A percentile compares a stretch with the other conserved stretches of the same genome.
These are phyloP conservation scores for Caranx melampygus DNA, from an alignment of 2,113 vertebrate genomes.

Conservation along the genomic window DNA sequence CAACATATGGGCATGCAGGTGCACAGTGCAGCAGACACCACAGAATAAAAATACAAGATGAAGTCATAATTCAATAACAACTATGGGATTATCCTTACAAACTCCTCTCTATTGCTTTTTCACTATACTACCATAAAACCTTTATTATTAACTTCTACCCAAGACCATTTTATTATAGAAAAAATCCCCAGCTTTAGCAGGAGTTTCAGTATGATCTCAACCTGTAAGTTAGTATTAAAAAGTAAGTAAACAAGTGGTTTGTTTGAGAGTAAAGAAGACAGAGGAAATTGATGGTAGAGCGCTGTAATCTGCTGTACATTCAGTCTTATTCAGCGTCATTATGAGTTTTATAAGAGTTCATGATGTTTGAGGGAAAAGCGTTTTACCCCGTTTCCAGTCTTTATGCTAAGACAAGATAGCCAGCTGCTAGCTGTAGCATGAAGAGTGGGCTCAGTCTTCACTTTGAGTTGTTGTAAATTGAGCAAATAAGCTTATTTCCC, in stretches of 20 bases:
- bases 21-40: background rate
- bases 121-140: background rate
- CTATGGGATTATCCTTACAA: background rate
- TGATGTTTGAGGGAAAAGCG: background rate
- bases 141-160: background rate
- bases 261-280: background rate
- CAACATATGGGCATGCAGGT: constrained; percentile 14
- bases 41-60: background rate
- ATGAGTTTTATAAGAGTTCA: background rate
- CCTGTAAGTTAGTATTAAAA: background rate
- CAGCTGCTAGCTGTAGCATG: background rate
- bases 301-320: too few relatives aligned
- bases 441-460: background rate
- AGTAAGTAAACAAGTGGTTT: background rate
- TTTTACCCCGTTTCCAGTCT: background rate
- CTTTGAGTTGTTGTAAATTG: background rate
- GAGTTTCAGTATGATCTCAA: background rate
- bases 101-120: background rate
- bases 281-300: background rate
- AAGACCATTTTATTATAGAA: background rate
- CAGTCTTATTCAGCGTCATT: background rate
- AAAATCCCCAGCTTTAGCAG: background rate
- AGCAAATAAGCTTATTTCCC: background rate
- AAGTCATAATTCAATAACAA: background rate
- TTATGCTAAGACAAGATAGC: background rate